phyloP scores from a whole-genome alignment of 2,797 vertebrate species.

The Poeciliopsis infans region DNA sequence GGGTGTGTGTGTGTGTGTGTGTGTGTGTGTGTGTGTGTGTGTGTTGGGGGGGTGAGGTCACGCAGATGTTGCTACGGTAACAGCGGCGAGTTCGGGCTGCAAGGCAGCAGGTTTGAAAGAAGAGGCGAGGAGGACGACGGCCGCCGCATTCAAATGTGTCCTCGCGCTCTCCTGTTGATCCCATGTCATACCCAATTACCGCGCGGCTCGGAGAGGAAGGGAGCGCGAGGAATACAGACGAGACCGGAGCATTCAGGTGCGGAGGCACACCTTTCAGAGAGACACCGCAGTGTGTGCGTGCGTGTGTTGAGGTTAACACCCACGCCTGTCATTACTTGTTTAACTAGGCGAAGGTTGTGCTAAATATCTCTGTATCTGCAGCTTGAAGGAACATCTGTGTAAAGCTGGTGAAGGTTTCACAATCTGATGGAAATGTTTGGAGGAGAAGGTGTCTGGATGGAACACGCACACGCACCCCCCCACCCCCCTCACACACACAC shows the following conservation, averaged over 20 bases:
- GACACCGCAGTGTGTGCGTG: slow-evolving; percentile 20
- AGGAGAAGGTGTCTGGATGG: slow-evolving; percentile 6
- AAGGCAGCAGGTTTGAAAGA: slow-evolving; percentile 72
- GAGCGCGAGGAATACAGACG: slow-evolving; percentile 30
- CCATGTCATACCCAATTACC: slow-evolving; percentile 81
- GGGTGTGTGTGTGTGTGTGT: too few species aligned
- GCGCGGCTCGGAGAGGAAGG: slow-evolving; percentile 44
- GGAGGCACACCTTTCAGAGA: slow-evolving; percentile 49
- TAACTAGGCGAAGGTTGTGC: slow-evolving; percentile 40
- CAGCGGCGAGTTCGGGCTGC: slow-evolving; percentile 58
- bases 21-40: too few species aligned
- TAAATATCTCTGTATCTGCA: slow-evolving; percentile 48
- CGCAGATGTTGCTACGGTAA: slow-evolving; percentile 80
- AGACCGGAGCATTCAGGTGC: slow-evolving; percentile 37
- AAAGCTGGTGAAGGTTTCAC: slow-evolving; percentile 29
- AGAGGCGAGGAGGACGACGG: slow-evolving; percentile 59
- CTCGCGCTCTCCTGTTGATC: slow-evolving; percentile 74
- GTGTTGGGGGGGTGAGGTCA: slow-evolving; percentile 25
- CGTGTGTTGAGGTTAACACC: slow-evolving; percentile 55
- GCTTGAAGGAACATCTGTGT: slow-evolving; percentile 27
- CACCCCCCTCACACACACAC: too few species aligned
- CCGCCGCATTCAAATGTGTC: slow-evolving; percentile 71
- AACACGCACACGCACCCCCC: background rate
- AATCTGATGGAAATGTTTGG: slow-evolving; percentile 14
- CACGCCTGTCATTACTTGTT: slow-evolving; percentile 62